A percentile compares a stretch with the other conserved stretches of the same genome.
These are phyloP conservation scores for Cyprinodon brontotheroides DNA, from an alignment of 2,113 vertebrate genomes.

Conservation along the genomic window DNA sequence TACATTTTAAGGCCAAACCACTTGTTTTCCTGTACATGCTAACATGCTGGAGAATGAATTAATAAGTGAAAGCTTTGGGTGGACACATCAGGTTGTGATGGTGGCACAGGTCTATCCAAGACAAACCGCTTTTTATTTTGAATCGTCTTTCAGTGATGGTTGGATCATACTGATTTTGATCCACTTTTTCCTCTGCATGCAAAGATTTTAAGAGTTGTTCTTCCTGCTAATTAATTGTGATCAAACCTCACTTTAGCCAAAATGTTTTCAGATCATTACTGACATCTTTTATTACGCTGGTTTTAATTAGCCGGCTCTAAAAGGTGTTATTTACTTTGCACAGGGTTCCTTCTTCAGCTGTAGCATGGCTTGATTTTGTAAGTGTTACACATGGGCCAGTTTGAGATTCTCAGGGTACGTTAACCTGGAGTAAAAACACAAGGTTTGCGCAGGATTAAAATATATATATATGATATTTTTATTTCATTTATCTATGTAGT, in stretches of 20 bases:
- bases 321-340: not conserved
- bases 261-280: not conserved
- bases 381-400: not conserved
- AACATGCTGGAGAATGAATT: not conserved
- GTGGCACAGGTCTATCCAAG: not conserved
- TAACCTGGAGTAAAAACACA: not conserved
- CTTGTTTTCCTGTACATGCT: constrained; percentile 11
- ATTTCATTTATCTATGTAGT: not conserved
- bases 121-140: not conserved
- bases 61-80: constrained; percentile 27
- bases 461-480: not conserved
- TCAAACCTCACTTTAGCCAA: not conserved
- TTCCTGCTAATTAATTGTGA: not conserved
- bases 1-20: constrained; percentile 3
- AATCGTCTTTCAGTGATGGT: not conserved
- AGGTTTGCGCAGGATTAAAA: not conserved
- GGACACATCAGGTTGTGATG: not conserved
- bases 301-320: not conserved
- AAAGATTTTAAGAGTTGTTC: not conserved
- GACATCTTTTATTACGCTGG: not conserved
- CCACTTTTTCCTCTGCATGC: too few relatives aligned
- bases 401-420: not conserved
- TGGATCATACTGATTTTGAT: not conserved
- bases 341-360: too few relatives aligned
- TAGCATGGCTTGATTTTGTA: not conserved